phyloP scores from a whole-genome alignment of 2,113 vertebrate species.

The Oryzias celebensis region DNA sequence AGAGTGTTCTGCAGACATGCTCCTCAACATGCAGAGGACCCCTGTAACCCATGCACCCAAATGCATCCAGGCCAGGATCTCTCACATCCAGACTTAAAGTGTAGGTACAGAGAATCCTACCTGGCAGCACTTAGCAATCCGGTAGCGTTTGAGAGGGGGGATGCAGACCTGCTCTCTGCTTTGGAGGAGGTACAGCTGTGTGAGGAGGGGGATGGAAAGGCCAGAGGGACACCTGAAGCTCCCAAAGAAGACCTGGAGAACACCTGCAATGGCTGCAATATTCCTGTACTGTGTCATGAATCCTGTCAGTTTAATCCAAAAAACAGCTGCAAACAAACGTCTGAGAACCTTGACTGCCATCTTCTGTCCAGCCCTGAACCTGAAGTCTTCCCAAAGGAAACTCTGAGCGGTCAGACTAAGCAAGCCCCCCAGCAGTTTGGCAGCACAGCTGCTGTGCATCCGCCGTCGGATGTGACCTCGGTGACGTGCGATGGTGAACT shows the following conservation, averaged over 20 bases:
- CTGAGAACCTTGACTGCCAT: conserved; percentile 14
- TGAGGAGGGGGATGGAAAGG: conserved; percentile 27
- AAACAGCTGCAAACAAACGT: conserved; percentile 15
- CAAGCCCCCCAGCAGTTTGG: conserved; percentile 35
- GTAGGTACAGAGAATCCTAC: conserved; percentile 81
- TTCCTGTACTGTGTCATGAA: conserved; percentile 25
- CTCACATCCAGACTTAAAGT: conserved; percentile 59
- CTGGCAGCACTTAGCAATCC: conserved; percentile 80
- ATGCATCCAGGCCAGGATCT: conserved; percentile 66
- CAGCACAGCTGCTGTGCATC: neutral
- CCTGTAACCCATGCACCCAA: conserved; percentile 63
- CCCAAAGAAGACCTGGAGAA: conserved; percentile 36
- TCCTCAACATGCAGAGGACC: conserved; percentile 54
- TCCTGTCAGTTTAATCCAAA: conserved; percentile 24
- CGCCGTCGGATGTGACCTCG: neutral
- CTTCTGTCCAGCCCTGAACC: conserved; percentile 15
- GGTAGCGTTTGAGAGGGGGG: conserved; percentile 68
- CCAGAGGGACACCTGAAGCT: conserved; percentile 23
- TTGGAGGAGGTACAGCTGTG: conserved; percentile 70
- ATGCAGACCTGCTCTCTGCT: conserved; percentile 64
- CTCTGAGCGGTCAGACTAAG: conserved; percentile 48
- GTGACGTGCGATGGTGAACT: neutral
- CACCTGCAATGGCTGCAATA: conserved; percentile 48
- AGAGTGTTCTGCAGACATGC: conserved; percentile 36
- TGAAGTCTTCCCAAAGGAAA: conserved; percentile 51